These are phyloP conservation scores for Lasiommata megera DNA, from an alignment of 2,888 invertebrate species.

Conservation along the genomic window DNA sequence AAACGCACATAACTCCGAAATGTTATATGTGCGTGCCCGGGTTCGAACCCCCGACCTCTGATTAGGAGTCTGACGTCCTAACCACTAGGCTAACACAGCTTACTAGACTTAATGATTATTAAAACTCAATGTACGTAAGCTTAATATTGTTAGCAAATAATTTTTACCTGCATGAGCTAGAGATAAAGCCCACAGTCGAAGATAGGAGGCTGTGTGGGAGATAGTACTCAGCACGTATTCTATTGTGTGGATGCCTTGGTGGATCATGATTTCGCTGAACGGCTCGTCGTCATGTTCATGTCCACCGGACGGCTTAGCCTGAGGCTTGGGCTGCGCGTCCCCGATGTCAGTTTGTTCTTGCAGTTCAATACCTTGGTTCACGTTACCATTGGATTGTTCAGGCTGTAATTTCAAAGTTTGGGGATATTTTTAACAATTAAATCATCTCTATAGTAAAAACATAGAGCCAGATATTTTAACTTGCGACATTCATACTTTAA, in stretches of 20 bases:
- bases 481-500: too few relatives aligned
- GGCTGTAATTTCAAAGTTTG: conserved; percentile 43
- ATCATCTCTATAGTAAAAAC: too few relatives aligned
- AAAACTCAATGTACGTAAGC: too few relatives aligned
- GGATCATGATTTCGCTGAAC: conserved; percentile 94
- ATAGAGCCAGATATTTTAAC: too few relatives aligned
- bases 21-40: too few relatives aligned
- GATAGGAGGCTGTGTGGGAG: conserved; percentile 97
- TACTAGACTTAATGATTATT: too few relatives aligned
- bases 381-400: conserved; percentile 81
- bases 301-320: conserved; percentile 33
- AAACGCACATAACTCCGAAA: too few relatives aligned
- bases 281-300: conserved; percentile 82
- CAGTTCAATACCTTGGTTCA: conserved; percentile 85
- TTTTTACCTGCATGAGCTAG: conserved; percentile 94
- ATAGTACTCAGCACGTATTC: conserved; percentile 98
- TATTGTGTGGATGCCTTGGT: conserved; percentile 97
- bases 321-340: conserved; percentile 42
- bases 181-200: conserved; percentile 97
- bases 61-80: too few relatives aligned
- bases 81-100: too few relatives aligned
- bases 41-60: too few relatives aligned
- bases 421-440: neutral
- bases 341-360: conserved; percentile 73
- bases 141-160: neutral